Conservation (phyloP, 2,113 vertebrate species). For the Tragelaphus imberbis region DNA sequence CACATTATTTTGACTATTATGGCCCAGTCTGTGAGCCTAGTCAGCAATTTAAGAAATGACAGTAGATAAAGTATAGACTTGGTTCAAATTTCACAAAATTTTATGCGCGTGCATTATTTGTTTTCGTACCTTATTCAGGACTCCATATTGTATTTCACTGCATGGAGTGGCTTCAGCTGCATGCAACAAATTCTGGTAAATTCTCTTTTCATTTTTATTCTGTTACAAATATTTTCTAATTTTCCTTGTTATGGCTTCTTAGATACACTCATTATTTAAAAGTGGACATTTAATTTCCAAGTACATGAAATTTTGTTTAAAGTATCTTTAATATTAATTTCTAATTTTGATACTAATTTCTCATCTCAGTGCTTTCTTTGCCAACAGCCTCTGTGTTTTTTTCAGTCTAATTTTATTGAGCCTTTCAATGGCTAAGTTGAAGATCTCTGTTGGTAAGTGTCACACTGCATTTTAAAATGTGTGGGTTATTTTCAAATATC, state of each 20-base stretch:
- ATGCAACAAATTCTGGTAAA: not conserved
- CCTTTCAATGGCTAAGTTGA: not conserved
- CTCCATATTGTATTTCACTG: not conserved
- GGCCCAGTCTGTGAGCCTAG: not conserved
- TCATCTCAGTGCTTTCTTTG: not conserved
- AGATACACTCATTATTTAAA: not conserved
- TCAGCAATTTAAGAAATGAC: not conserved
- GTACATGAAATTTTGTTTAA: not conserved
- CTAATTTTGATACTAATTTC: not conserved
- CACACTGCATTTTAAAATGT: not conserved
- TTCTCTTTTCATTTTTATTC: not conserved
- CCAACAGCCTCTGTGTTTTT: not conserved
- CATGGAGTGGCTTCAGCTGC: not conserved
- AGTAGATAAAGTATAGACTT: not conserved
- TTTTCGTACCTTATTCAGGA: not conserved
- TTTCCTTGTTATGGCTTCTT: not conserved
- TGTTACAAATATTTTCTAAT: not conserved
- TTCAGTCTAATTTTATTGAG: not conserved
- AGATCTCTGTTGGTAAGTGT: not conserved
- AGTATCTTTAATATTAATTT: not conserved
- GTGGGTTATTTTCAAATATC: not conserved
- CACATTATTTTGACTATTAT: not conserved
- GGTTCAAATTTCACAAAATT: not conserved
- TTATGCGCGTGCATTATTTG: not conserved
- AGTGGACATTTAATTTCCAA: not conserved